phyloP scores from a whole-genome alignment of 2,797 vertebrate genomes.

The Pseudomugil gertrudae region DNA sequence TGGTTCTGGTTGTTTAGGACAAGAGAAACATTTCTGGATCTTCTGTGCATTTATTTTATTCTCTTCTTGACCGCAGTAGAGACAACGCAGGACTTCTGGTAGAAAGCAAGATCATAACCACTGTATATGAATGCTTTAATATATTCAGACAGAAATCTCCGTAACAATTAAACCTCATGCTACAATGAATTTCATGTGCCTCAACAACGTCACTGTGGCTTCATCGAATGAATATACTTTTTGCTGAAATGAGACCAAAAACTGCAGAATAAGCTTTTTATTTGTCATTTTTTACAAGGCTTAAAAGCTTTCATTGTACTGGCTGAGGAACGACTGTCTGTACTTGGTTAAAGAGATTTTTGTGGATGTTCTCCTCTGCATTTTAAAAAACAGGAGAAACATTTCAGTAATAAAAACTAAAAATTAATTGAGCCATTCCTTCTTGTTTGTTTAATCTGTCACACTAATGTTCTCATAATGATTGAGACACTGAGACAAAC shows the following conservation, averaged over 20 bases:
- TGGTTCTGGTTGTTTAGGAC: slow-evolving; percentile 8
- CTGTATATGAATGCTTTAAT: not conserved
- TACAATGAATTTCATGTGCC: slow-evolving; percentile 53
- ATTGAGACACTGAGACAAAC: slow-evolving; percentile 29
- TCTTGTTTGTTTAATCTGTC: slow-evolving; percentile 5
- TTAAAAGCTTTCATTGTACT: too few species aligned
- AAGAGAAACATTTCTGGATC: not conserved
- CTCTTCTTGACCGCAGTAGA: not conserved
- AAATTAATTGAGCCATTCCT: not conserved
- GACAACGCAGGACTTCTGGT: slow-evolving; percentile 7
- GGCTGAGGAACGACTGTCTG: not conserved
- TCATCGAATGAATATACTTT: slow-evolving; percentile 25
- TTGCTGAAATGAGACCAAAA: slow-evolving; percentile 11
- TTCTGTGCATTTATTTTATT: slow-evolving; percentile 8
- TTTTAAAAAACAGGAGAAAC: too few species aligned
- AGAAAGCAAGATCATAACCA: not conserved
- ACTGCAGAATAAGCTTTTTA: slow-evolving; percentile 25
- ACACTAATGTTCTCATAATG: slow-evolving; percentile 7
- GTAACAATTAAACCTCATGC: not conserved
- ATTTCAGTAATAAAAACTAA: not conserved
- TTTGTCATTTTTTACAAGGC: not conserved
- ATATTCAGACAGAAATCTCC: slow-evolving; percentile 11
- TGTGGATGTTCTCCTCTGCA: not conserved
- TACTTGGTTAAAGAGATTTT: not conserved
- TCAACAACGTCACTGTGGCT: slow-evolving; percentile 43